Base-by-base conservation (phyloP, 2,797 vertebrate genomes). In the Chromis chromis region DNA sequence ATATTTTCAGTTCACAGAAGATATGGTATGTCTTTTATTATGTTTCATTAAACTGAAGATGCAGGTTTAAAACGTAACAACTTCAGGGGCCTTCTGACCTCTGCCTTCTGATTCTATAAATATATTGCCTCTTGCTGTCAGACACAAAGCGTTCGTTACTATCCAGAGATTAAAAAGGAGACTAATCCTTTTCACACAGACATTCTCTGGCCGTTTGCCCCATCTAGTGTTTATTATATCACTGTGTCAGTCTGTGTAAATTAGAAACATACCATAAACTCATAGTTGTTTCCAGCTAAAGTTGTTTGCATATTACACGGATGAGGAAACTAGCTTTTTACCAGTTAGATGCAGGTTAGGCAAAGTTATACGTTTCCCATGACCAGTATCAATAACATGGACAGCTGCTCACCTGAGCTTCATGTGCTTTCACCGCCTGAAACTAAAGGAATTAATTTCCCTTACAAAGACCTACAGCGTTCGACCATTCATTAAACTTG, bases 151-250 rank as follows among this genome's bases (percentile, higher is more conserved):
- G 16, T 42, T 42, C 14, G 4, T 52, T 14, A 8, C 9, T 42
- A 3, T 56, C 3, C 22, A 55, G 8, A 58, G 17, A 58, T 31
- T 11, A 28, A 58, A 40, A 9, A n/a, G 24, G 36, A 44, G 11
- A 27, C 40, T 13, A 4, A 1, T 21, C n/a, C 22, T 3, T 28
- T 7, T 49, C 14, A 48, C 1, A 22, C 25, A 12, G 6, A 48
- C 22, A 57, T 22, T 55, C 24, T 48, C 0, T 21, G 55, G 1
- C 16, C 44, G 73, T n/a, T 81, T 36, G 55, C 72, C 3, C 83
- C 85, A 69, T 53, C 78, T 86, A 65, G 64, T 86, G 86, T 64
- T 68, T 6, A 9, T 16, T 31, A 25, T 46, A 21, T 1, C 4
- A 25, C n/a, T 13, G 28, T 36, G 3, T 6, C 13, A 6, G 22